Evolutionary conservation across 1,140 invertebrate species (phyloP), one percentile per base, ranked within the genome.

Genomic region (Lasioglossum albipes): DNA sequence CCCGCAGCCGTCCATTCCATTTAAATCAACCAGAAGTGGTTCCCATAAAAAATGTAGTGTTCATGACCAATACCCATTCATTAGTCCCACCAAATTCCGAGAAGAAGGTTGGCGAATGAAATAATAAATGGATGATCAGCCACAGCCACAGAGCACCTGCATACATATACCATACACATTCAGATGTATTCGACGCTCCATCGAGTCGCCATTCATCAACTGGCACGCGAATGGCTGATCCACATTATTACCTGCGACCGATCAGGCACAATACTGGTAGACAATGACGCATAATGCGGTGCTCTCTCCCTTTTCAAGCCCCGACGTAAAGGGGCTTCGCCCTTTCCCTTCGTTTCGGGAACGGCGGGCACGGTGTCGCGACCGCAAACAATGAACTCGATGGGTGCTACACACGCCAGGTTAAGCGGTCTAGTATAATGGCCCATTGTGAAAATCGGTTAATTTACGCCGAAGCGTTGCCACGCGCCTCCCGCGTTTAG

Each of bases 311-410:
- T 83, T 71, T 81, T 82, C 79, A 41, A 42, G 57, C 62, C 45
- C 42, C 67, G 36, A 12, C 22, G 27, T 31, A 18, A 61, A 36
- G 41, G 18, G 9, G 45, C 42, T 18, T 68, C 77, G 66, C 72
- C 49, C 54, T 75, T 72, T 62, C 64, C 45, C 42, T 73, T 74
- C 70, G 57, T 61, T 81, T 81, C 36, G 59, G 64, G 41, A 61
- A 22, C 71, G 45, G 68, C 45, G 54, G n/a, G 49, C 22, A 36
- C 49, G 64, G 52, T 70, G 61, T 69, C 62, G 67, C 61, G 54
- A 62, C 73, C 67, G 82, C 87, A 88, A 89, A 88, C 88, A 89
- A 89, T 88, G 83, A 79, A 81, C 73, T 66, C 68, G 68, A 84
- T 78, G 81, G 67, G 73, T 62, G 42, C 70, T 79, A 59, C 68